Percentiles rank a stretch among this genome's conserved stretches.
Conservation (phyloP, 2,113 vertebrate species). For the Chelonoidis abingdonii region DNA sequence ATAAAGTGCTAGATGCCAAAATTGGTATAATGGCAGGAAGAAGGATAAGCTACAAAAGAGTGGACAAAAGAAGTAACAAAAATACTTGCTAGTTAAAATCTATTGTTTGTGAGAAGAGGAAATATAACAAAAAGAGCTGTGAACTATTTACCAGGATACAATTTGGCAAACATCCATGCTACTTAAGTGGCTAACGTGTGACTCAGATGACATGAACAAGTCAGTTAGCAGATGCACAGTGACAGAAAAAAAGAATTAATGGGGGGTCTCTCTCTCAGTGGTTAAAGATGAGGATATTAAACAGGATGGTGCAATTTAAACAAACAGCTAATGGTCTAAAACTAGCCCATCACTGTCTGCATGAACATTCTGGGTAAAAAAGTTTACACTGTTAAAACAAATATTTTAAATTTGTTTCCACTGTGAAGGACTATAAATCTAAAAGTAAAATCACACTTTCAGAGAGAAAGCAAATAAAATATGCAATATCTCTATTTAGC, state of each 20-base stretch:
- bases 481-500: not conserved
- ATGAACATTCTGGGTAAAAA: not conserved
- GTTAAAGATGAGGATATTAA: not conserved
- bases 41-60: not conserved
- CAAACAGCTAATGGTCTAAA: slow-evolving; percentile 9
- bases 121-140: not conserved
- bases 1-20: not conserved
- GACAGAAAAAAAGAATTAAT: fast-evolving
- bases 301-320: not conserved
- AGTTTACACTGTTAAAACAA: not conserved
- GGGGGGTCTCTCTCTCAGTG: not conserved
- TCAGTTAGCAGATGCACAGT: not conserved
- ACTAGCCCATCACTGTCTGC: not conserved
- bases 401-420: not conserved
- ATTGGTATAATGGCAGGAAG: not conserved
- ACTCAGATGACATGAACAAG: not conserved
- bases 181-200: not conserved
- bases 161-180: not conserved
- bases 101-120: not conserved
- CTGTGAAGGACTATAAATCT: slow-evolving; percentile 12
- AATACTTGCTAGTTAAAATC: not conserved
- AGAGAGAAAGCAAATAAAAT: slow-evolving; percentile 2
- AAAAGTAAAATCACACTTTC: slow-evolving; percentile 10
- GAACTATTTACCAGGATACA: not conserved
- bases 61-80: not conserved